Evolutionary conservation across 2,113 vertebrate species (phyloP), one percentile per base, ranked within the genome.

Genomic region (Tachuris rubrigastra): DNA sequence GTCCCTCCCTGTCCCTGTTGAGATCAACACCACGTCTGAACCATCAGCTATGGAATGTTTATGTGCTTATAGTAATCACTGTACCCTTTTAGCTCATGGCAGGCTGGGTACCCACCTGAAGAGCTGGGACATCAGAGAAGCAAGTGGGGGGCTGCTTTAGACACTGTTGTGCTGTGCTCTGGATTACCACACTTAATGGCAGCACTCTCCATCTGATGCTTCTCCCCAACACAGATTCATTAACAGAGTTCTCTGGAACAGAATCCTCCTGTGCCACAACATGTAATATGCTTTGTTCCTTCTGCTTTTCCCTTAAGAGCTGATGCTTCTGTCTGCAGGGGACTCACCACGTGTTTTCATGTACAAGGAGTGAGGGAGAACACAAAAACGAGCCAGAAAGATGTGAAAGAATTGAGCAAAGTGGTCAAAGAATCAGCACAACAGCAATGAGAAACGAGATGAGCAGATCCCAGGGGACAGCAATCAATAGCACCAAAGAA

Each of bases 321-420:
- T 35, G 58, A 55, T 49, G 41, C 17, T 74, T 46, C 50, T 62
- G 15, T 81, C 42, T 55, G 10, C 28, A 49, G 39, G 19, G 42
- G 18, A 68, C 28, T 69, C 1, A 0, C 8, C 41, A 56, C 42
- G 37, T 1, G n/a, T 0, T 86, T 80, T 41, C 13, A 41, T 0
- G 8, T 6, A 66, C 8, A 37, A 42, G 81, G 53, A 73, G 30
- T 9, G 9, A 14, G 3, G 16, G 8, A 78, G 12, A 62, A 69
- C 50, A 55, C 9, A 66, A 74, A 78, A 86, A 46, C 6, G 5
- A 82, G 53, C 23, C 56, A 89, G 69, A 58, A 77, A 67, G 46
- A 71, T 8, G 19, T 35, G 21, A 39, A 82, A 81, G 23, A 68
- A 50, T 3, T 52, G 39, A 83, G 25, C 13, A 31, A 91, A 85